Base-by-base conservation (phyloP, 2,888 invertebrate species). In the Uropetala carovei region DNA sequence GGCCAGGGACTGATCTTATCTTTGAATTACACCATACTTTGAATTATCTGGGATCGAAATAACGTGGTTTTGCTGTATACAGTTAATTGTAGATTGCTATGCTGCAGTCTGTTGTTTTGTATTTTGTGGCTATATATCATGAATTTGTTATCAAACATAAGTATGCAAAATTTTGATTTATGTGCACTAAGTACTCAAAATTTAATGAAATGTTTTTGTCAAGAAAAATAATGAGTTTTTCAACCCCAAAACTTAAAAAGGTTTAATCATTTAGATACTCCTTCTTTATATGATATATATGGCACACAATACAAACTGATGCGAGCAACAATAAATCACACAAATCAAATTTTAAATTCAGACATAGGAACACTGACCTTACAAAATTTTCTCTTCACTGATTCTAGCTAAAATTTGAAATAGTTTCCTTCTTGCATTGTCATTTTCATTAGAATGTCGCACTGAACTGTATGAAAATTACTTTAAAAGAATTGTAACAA, bases 341-440 rank as follows among this genome's bases (percentile, higher is more conserved):
- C 18, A 75, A 43, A 43, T 43, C 43, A 43, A 43, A 43, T 43
- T 43, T 43, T 43, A 43, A 75, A 75, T 27, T 75, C 16, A 64
- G 60, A 89, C 30, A 89, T 89, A 89, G 89, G 89, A 89, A 89
- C 89, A 89, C 64, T 89, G 89, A 89, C 89, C 89, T 64, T 89
- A 64, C 43, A 89, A 89, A 89, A 89, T 89, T 64, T 89, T 60
- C 30, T 30, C 64, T 43, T 89, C 64, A 64, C 68, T 43, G 43
- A 89, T 89, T n/a, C 64, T 68, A 43, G 89, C 64, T 89, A 89
- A 43, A 75, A 27, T 27, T 22, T 75, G 22, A 27, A 75, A 27
- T 75, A 27, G 75, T 14, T 27, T 75, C 22, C 22, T 75, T 75
- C 75, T 75, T 75, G 22, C 75, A 75, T 27, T 75, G 22, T 22